Evolutionary conservation across 92 coral and sea anemone genomes (phyloP).

Genomic region (Micromussa lordhowensis): DNA sequence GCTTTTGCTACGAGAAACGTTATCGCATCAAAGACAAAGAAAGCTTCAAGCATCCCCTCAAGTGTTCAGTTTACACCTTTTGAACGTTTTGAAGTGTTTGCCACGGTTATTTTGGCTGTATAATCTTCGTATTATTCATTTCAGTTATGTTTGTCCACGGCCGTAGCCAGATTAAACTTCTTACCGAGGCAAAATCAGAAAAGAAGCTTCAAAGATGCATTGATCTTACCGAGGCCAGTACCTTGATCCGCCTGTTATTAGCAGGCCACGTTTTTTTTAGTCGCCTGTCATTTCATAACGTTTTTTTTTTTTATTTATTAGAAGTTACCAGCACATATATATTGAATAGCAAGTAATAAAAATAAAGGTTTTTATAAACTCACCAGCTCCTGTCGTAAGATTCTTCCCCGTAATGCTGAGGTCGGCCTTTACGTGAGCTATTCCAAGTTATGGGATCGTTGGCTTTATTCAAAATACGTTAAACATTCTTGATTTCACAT

Average conservation of each 20-base stretch:
- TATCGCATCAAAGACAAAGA: background rate
- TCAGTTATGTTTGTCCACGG: background rate
- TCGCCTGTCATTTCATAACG: no score
- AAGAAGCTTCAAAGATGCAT: no score
- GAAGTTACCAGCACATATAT: background rate
- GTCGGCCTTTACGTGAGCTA: background rate
- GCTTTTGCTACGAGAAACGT: background rate
- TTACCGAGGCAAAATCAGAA: no score
- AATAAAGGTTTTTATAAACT: background rate
- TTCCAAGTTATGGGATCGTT: background rate
- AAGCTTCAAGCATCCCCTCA: background rate
- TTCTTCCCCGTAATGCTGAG: background rate
- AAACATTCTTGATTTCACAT: constrained; percentile 7
- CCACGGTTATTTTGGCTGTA: no score
- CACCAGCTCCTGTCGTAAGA: background rate
- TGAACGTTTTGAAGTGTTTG: no score
- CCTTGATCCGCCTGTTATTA: no score
- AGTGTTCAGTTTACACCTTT: background rate
- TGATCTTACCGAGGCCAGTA: no score
- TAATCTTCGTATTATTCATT: background rate
- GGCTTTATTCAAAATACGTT: background rate
- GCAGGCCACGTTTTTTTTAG: no score
- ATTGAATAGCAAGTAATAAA: background rate
- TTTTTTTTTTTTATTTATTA: no score
- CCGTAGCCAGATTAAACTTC: no score